phyloP scores from a whole-genome alignment of 2,888 invertebrate species.

The Troides aeacus region DNA sequence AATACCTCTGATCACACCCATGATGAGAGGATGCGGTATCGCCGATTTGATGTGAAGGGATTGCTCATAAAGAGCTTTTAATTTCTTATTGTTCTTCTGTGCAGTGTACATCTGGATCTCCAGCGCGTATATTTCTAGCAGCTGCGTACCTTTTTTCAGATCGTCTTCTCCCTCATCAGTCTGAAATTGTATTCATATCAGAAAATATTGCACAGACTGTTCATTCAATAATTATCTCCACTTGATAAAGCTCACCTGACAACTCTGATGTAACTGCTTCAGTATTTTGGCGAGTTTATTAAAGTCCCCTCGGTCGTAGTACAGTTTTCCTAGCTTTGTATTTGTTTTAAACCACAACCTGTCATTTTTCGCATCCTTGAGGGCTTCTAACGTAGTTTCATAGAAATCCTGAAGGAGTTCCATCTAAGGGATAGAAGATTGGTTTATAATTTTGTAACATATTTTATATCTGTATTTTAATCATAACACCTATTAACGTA shows the following conservation, averaged over 20 bases:
- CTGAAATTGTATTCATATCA: conserved; percentile 55
- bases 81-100: conserved; percentile 99
- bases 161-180: conserved; percentile 99
- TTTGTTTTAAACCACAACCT: conserved; percentile 99
- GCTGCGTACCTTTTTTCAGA: conserved; percentile 97
- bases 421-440: conserved; percentile 82
- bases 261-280: conserved; percentile 97
- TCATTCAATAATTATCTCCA: conserved; percentile 29
- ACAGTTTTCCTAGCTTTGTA: conserved; percentile 98
- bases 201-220: no score
- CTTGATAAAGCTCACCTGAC: conserved; percentile 82
- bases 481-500: no score
- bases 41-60: conserved; percentile 99
- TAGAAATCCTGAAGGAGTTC: conserved; percentile 98
- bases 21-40: conserved; percentile 99
- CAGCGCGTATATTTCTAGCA: conserved; percentile 98
- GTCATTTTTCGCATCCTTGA: conserved; percentile 99
- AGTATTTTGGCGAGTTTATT: conserved; percentile 96
- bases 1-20: conserved; percentile 98
- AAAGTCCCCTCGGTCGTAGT: conserved; percentile 97
- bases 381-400: conserved; percentile 95
- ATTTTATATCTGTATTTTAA: background rate
- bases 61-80: conserved; percentile 97
- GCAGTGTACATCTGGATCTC: conserved; percentile 99
- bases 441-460: background rate